Evolutionary conservation across 2,888 invertebrate genomes (phyloP).

Genomic region (Lacanobia oleracea): DNA sequence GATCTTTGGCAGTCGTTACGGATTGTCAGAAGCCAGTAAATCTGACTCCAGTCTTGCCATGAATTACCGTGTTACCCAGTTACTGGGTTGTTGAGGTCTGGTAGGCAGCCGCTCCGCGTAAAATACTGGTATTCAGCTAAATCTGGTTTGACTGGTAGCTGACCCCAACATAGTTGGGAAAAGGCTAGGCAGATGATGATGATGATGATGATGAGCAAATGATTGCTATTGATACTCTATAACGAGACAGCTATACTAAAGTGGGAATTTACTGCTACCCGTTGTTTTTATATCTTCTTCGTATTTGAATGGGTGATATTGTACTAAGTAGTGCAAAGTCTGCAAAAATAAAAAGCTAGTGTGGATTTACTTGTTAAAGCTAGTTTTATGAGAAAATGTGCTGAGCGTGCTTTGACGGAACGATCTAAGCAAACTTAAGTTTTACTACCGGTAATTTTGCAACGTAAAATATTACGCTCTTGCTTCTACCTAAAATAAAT

Average conservation of each 20-base stretch:
- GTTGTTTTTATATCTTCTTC: constrained; percentile 27
- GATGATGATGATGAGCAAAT: no score
- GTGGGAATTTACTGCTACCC: constrained; percentile 13
- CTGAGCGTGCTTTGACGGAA: neutral
- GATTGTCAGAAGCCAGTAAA: no score
- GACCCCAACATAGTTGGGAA: no score
- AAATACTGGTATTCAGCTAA: no score
- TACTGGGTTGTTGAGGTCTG: no score
- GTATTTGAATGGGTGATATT: neutral
- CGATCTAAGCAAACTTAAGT: constrained; percentile 8
- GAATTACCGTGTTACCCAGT: no score
- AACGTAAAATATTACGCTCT: neutral
- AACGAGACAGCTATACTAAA: neutral
- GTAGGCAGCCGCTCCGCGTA: no score
- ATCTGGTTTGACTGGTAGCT: no score
- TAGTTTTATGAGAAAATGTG: constrained; percentile 15
- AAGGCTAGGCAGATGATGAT: no score
- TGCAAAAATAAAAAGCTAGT: constrained; percentile 4
- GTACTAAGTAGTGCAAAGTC: no score
- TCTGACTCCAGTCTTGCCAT: no score
- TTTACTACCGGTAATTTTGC: neutral
- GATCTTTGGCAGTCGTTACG: no score
- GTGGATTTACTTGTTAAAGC: constrained; percentile 3
- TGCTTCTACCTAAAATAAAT: neutral
- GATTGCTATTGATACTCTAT: neutral